A percentile compares a stretch with the other conserved stretches of the same genome.
Evolutionary conservation across 1,140 invertebrate species (phyloP).

Genomic region (Lasioglossum albipes): DNA sequence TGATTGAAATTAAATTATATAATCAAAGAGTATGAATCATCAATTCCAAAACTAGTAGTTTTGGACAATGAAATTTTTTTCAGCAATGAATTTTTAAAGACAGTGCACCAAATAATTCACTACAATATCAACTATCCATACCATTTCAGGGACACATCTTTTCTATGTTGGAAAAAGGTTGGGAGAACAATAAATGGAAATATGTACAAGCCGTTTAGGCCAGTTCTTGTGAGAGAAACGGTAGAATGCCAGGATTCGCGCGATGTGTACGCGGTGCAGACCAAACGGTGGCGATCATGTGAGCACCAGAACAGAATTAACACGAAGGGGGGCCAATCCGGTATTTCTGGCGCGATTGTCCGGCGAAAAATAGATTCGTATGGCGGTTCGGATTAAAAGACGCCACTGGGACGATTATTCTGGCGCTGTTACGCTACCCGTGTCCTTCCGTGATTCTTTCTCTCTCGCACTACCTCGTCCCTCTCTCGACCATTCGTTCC

Average conservation of each 20-base stretch:
- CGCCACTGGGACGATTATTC: constrained; percentile 66
- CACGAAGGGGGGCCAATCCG: constrained; percentile 70
- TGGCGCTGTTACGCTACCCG: constrained; percentile 52
- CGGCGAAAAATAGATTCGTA: constrained; percentile 77
- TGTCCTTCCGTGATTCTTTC: constrained; percentile 61
- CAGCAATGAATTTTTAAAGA: too few species aligned
- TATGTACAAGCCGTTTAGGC: neutral
- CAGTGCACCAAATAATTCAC: too few species aligned
- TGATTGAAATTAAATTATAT: too few species aligned
- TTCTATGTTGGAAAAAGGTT: too few species aligned
- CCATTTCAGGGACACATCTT: too few species aligned
- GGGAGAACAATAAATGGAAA: too few species aligned
- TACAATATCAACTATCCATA: too few species aligned
- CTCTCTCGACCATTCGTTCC: neutral
- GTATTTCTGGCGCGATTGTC: constrained; percentile 79
- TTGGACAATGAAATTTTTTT: too few species aligned
- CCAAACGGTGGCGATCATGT: constrained; percentile 68
- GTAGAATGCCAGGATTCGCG: constrained; percentile 32
- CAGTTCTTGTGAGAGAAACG: constrained; percentile 30
- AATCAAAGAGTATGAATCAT: too few species aligned
- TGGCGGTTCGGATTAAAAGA: constrained; percentile 75
- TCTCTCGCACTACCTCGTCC: constrained; percentile 34
- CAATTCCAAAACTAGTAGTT: too few species aligned
- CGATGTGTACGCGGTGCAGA: constrained; percentile 42
- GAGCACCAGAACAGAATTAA: constrained; percentile 75